Base-by-base conservation (phyloP, 2,888 invertebrate genomes). In the Sericinus montela region DNA sequence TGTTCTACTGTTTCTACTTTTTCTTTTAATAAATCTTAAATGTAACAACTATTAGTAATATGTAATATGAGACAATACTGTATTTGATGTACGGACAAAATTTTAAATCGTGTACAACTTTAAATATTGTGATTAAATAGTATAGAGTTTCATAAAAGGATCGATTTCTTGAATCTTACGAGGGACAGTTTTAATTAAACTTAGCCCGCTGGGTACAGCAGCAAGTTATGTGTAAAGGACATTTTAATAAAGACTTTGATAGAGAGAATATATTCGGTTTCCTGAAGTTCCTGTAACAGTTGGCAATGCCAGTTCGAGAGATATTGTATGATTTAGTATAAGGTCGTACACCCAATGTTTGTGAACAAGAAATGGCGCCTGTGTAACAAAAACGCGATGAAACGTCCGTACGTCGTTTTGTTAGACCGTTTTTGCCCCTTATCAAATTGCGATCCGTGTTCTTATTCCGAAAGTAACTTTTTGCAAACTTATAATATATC, bases 361-460 rank as follows among this genome's bases (percentile, higher is more conserved):
- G 39, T 25, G 34, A 34, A 46, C 39, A 40, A 40, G 39, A 40
- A 46, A 46, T 19, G 15, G 25, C 9, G 13, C 40, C 40, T 34
- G 10, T 23, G 40, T 29, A 41, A 41, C 46, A 48, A 48, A 43
- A 48, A 43, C 42, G 15, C 25, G 37, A 32, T 29, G 43, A 38
- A 38, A 43, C 37, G 43, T 41, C 36, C 28, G 29, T 40, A 41
- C 35, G 40, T 47, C 28, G 16, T 41, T 47, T 40, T 42, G 32
- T 23, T 19, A 43, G 23, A 13, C 15, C 23, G 48, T 38, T 43
- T 42, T 43, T 48, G 48, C 36, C n/a, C 38, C 43, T 42, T 43
- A 48, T 43, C 48, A 43, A 43, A 48, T 43, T 43, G 43, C 43
- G 13, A 16, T 30, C 16, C 36, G 30, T 42, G 23, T 35, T 41